phyloP scores from a whole-genome alignment of 1,140 invertebrate genomes.

The Plodia interpunctella region DNA sequence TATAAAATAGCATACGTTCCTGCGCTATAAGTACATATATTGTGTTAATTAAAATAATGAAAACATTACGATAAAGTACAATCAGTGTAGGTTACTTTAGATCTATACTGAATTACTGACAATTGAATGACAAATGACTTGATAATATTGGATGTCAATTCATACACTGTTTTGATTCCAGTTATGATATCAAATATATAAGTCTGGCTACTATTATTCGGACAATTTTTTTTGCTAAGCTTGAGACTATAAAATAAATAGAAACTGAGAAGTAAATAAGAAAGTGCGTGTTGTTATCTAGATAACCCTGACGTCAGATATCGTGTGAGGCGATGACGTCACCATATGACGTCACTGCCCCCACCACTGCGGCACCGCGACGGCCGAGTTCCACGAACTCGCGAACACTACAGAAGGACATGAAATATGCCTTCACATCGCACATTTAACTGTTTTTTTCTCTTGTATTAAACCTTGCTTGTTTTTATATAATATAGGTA shows the following conservation, averaged over 20 bases:
- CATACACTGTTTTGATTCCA: neutral
- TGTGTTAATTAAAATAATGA: neutral
- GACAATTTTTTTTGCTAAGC: too few species aligned
- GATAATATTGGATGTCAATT: too few species aligned
- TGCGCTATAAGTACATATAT: too few species aligned
- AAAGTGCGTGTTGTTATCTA: constrained; percentile 3
- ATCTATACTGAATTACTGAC: neutral
- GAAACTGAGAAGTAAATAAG: too few species aligned
- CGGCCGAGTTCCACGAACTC: constrained; percentile 49
- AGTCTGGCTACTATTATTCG: too few species aligned
- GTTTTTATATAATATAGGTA: neutral
- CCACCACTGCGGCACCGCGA: constrained; percentile 23
- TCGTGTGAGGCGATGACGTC: constrained; percentile 52
- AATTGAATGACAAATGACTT: constrained; percentile 19
- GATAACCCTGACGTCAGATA: constrained; percentile 28
- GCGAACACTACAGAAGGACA: neutral
- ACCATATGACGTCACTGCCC: constrained; percentile 44
- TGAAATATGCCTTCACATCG: constrained; percentile 2
- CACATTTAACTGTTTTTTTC: neutral
- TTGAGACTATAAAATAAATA: too few species aligned
- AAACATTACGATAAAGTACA: neutral
- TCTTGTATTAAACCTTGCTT: neutral
- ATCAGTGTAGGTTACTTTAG: constrained; percentile 16
- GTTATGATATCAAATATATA: too few species aligned
- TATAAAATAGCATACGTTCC: too few species aligned